Conservation (phyloP, 2,113 vertebrate species). For the Ictalurus furcatus region DNA sequence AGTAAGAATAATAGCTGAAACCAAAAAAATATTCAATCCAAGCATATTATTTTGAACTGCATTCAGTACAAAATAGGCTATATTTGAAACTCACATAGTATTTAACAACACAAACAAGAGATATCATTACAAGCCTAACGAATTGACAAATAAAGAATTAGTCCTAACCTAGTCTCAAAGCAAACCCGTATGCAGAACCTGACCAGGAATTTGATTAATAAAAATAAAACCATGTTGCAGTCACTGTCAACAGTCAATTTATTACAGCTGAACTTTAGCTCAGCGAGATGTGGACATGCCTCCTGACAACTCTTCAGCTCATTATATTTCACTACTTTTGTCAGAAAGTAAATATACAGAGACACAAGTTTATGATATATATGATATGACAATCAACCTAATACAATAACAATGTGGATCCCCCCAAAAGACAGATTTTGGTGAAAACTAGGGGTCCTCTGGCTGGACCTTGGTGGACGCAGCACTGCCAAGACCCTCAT, state of each 20-base stretch:
- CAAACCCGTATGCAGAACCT: background rate
- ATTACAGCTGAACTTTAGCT: slow-evolving; percentile 9
- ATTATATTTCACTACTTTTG: background rate
- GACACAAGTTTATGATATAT: background rate
- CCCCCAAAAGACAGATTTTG: background rate
- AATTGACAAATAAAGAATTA: background rate
- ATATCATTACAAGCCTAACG: background rate
- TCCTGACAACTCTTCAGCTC: background rate
- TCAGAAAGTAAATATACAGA: background rate
- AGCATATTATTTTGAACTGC: slow-evolving; percentile 11
- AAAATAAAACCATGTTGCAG: background rate
- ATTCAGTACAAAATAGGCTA: background rate
- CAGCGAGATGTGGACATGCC: background rate
- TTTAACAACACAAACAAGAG: background rate
- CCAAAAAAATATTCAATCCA: background rate
- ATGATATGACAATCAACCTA: background rate
- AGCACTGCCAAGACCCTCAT: background rate
- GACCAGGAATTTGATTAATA: background rate
- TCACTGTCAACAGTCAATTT: slow-evolving; percentile 6
- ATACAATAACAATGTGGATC: background rate
- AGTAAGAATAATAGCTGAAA: background rate
- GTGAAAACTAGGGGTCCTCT: background rate
- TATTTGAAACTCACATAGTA: background rate
- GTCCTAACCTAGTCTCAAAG: background rate
- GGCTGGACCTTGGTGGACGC: background rate